A percentile compares a stretch with the other conserved stretches of the same genome.
phyloP scores from a whole-genome alignment of 2,888 invertebrate genomes.

The Deroplatys truncata region DNA sequence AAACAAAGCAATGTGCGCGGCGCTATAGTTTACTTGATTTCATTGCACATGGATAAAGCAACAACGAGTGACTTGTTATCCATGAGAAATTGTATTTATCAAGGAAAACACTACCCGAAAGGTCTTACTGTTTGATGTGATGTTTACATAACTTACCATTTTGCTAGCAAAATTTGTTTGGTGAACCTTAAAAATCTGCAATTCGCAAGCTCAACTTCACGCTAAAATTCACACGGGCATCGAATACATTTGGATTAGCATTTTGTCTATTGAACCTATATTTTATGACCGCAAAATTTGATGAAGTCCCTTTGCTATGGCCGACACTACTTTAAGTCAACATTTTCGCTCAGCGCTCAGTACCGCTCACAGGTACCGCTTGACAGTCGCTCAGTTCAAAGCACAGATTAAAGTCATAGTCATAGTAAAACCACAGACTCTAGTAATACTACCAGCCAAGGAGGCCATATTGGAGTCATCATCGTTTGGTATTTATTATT shows the following conservation, averaged over 20 bases:
- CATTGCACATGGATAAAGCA: neutral
- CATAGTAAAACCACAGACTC: too few relatives aligned
- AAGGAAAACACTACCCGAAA: neutral
- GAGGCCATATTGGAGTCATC: too few relatives aligned
- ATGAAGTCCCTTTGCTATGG: neutral
- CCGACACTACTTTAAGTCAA: neutral
- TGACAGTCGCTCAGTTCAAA: neutral
- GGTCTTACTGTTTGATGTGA: too few relatives aligned
- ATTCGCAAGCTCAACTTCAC: neutral
- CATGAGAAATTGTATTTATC: neutral
- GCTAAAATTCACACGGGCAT: neutral
- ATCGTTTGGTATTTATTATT: too few relatives aligned
- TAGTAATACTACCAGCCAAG: too few relatives aligned
- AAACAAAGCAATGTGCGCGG: neutral
- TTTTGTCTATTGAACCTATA: neutral
- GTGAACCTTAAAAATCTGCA: neutral
- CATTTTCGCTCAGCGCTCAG: neutral
- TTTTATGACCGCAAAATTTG: neutral
- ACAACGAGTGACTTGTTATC: neutral
- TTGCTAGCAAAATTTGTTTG: neutral
- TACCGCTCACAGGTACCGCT: neutral
- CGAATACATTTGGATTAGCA: neutral
- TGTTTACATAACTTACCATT: neutral
- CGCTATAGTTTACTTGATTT: neutral
- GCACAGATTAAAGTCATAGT: too few relatives aligned